Percentiles rank a stretch among this genome's conserved stretches.
These are phyloP conservation scores for Pipistrellus pygmaeus DNA, from an alignment of 2,797 vertebrate genomes.

Conservation along the genomic window DNA sequence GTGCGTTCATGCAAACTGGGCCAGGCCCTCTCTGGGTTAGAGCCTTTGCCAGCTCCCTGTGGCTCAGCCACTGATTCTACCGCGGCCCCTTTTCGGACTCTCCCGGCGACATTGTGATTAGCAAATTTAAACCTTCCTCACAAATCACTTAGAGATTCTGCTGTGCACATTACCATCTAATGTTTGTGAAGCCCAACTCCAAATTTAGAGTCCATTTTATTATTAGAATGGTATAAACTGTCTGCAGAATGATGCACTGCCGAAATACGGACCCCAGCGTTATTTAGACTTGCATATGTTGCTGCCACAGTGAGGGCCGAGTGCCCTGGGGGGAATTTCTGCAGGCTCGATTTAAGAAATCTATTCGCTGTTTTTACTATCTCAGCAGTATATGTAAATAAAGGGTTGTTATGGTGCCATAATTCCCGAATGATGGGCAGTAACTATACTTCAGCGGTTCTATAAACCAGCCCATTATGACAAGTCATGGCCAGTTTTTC, in stretches of 20 bases:
- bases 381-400: conserved; percentile 90
- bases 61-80: conserved; percentile 61
- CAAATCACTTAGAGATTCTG: conserved; percentile 53
- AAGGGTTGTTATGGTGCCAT: conserved; percentile 87
- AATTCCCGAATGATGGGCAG: conserved; percentile 85
- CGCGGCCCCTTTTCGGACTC: conserved; percentile 67
- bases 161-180: conserved; percentile 67
- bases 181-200: conserved; percentile 37
- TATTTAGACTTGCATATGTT: conserved; percentile 82
- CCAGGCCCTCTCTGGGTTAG: neutral
- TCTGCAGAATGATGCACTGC: conserved; percentile 65
- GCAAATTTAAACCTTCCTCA: conserved; percentile 85
- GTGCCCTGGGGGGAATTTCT: conserved; percentile 84
- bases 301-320: conserved; percentile 79
- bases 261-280: conserved; percentile 71
- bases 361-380: conserved; percentile 87
- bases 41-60: conserved; percentile 30
- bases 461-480: conserved; percentile 82
- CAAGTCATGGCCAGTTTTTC: conserved; percentile 76
- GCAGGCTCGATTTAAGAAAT: conserved; percentile 87
- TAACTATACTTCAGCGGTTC: conserved; percentile 79
- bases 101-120: conserved; percentile 74
- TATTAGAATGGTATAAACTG: conserved; percentile 78
- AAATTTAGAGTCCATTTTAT: conserved; percentile 82
- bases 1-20: conserved; percentile 57